Evolutionary conservation across 2,888 invertebrate genomes (phyloP), one percentile per base, ranked within the genome.

Genomic region (Monopis laevigella): DNA sequence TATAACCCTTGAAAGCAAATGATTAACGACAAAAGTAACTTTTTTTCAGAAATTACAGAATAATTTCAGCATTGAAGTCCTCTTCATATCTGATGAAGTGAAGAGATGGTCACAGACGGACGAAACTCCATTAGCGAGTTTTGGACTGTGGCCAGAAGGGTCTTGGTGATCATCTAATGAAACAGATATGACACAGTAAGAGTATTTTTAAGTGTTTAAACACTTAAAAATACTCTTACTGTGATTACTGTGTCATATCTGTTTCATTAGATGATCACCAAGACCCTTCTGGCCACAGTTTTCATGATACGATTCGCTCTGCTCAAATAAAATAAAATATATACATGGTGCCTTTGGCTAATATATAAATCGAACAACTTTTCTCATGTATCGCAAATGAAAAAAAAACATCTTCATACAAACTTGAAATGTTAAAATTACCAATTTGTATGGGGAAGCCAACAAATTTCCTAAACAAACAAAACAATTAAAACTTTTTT

Each of bases 91-190:
- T 46, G 49, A 53, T 53, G 55, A 45, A 46, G 54, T 66, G 60
- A 62, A 72, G 69, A 58, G 63, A 50, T 57, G 65, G 71, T 68
- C 65, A 71, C 67, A 69, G 65, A 60, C 62, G 65, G 56, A 62
- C 68, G 48, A 59, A 65, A 65, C 62, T 71, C 69, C 70, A 74
- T 75, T 75, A 73, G 71, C 57, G 63, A 65, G 52, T 65, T 64
- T 71, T 77, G 75, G 75, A 69, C 59, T 51, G 19, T 47, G 55
- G 72, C 75, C 75, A 75, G 65, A 43, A 29, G 16, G 46, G 49
- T 44, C 51, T 50, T 50, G 45, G 44, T 51, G 54, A 36, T 36
- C 21, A 36, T 21, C 21, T 21, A 36, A 7, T 11, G n/a, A 21
- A 21, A 11, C 11, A 29, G 29, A 29, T n/a, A 11, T 10, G 11